Conservation (phyloP, 1,140 invertebrate genomes). For the Caenorhabditis brenneri region DNA sequence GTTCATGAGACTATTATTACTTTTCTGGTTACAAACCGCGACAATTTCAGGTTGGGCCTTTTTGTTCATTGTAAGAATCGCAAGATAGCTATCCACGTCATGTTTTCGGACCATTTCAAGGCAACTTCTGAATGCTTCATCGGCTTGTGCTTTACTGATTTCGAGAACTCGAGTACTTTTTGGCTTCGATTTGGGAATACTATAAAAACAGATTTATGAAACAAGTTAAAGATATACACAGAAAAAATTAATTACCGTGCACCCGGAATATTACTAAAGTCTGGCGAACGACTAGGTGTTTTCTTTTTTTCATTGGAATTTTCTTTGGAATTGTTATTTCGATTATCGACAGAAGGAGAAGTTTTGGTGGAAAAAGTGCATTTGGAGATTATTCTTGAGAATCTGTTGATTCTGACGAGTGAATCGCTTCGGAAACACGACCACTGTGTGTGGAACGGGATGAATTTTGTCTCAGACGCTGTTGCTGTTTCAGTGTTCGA, state of each 20-base stretch:
- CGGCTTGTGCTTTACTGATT: conserved; percentile 49
- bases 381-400: conserved; percentile 5
- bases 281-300: conserved; percentile 25
- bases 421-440: neutral
- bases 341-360: neutral
- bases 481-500: conserved; percentile 1
- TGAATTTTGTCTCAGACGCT: neutral
- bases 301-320: neutral
- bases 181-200: conserved; percentile 25
- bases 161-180: conserved; percentile 40
- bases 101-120: conserved; percentile 52
- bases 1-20: neutral
- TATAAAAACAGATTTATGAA: neutral
- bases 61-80: conserved; percentile 50
- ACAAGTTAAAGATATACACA: neutral
- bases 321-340: neutral
- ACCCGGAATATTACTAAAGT: conserved; percentile 46
- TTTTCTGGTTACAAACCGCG: conserved; percentile 40
- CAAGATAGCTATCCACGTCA: conserved; percentile 53
- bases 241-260: conserved; percentile 11
- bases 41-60: conserved; percentile 49
- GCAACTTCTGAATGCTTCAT: conserved; percentile 51
- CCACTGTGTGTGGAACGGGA: neutral
- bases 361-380: neutral
- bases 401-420: neutral